phyloP scores from a whole-genome alignment of 2,888 invertebrate species.

The Chloroclystis v-ata region DNA sequence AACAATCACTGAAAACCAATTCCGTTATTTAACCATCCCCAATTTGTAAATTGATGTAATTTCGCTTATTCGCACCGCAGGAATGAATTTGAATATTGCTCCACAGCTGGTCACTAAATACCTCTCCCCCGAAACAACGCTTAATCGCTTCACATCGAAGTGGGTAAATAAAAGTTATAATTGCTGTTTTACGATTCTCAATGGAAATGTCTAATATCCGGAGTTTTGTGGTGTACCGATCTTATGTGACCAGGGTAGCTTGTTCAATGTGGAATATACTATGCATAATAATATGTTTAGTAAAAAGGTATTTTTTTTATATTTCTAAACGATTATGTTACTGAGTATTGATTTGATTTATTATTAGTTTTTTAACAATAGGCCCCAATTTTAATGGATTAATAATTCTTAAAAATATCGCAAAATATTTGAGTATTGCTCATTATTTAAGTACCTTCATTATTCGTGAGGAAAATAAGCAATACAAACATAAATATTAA shows the following conservation, averaged over 20 bases:
- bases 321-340: no score
- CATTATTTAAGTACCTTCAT: no score
- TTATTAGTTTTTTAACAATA: no score
- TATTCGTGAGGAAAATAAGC: no score
- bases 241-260: slow-evolving; percentile 7
- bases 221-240: slow-evolving; percentile 11
- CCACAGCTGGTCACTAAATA: slow-evolving; percentile 8
- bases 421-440: no score
- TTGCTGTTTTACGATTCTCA: slow-evolving; percentile 20
- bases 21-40: slow-evolving; percentile 2
- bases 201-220: slow-evolving; percentile 17
- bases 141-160: slow-evolving; percentile 16
- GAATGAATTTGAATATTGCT: slow-evolving; percentile 5
- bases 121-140: slow-evolving; percentile 12
- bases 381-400: no score
- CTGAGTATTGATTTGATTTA: no score
- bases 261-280: no score
- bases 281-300: no score
- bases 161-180: slow-evolving; percentile 20
- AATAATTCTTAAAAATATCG: no score
- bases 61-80: slow-evolving; percentile 3
- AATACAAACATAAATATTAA: no score
- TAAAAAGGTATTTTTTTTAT: no score
- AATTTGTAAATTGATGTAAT: slow-evolving; percentile 5
- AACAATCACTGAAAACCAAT: slow-evolving; percentile 1